These are phyloP conservation scores for Aricia agestis DNA, from an alignment of 1,140 invertebrate genomes.

Conservation along the genomic window DNA sequence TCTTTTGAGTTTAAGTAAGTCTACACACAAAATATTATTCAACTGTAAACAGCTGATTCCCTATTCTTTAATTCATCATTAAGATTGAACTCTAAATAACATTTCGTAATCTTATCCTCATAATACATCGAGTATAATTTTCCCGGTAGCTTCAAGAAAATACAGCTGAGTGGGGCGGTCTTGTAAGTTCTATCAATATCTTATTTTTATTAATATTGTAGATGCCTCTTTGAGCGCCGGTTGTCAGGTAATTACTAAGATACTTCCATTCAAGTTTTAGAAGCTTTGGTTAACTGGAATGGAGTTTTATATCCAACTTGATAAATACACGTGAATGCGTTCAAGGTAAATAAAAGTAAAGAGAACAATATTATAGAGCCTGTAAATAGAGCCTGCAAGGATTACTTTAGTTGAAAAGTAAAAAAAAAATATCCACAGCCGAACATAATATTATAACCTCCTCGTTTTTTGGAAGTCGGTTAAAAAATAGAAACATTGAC, in stretches of 20 bases:
- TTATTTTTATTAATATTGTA: slow-evolving; percentile 69
- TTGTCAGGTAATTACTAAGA: slow-evolving; percentile 48
- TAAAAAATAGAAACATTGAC: no score
- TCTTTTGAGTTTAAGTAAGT: no score
- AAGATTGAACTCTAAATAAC: background rate
- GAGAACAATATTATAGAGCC: no score
- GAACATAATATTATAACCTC: no score
- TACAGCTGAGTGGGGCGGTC: slow-evolving; percentile 58
- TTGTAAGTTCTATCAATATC: slow-evolving; percentile 68
- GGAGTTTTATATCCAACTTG: background rate
- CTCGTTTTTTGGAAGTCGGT: no score
- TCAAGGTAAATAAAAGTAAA: no score
- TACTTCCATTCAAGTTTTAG: slow-evolving; percentile 4
- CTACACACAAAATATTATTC: no score
- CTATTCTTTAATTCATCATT: background rate
- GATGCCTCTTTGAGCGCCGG: slow-evolving; percentile 47
- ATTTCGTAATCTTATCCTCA: background rate
- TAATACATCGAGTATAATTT: slow-evolving; percentile 41
- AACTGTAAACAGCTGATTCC: no score
- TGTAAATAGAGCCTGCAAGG: no score
- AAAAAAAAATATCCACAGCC: no score
- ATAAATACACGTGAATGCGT: no score
- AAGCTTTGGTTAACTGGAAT: background rate
- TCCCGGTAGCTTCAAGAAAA: slow-evolving; percentile 69
- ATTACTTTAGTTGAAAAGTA: no score